Percentiles rank a stretch among this genome's conserved stretches.
Conservation (phyloP, 2,113 vertebrate species). For the Hydrochoerus hydrochaeris region DNA sequence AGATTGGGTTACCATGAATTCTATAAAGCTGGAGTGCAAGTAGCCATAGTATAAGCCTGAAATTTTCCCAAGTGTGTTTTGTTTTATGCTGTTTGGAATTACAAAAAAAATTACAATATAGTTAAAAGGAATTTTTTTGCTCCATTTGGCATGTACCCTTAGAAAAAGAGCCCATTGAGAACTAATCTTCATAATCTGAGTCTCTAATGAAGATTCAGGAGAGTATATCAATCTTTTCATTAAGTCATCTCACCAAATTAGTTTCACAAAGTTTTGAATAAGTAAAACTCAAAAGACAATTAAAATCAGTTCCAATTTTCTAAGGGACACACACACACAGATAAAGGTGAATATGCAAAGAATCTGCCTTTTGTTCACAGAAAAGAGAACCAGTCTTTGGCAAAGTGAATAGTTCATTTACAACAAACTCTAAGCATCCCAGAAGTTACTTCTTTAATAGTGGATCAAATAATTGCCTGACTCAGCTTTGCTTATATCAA, state of each 20-base stretch:
- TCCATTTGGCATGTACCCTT: background rate
- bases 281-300: background rate
- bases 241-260: conserved; percentile 3
- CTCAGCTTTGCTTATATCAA: background rate
- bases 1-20: background rate
- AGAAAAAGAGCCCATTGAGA: background rate
- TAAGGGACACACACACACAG: background rate
- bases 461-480: background rate
- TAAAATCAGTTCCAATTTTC: background rate
- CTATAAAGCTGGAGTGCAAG: background rate
- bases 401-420: background rate
- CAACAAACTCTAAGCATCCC: background rate
- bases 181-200: background rate
- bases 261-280: background rate
- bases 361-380: background rate
- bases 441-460: background rate
- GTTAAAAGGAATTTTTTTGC: background rate
- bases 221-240: background rate
- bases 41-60: background rate
- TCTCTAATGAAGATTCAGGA: conserved; percentile 4
- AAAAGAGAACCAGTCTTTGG: background rate
- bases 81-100: background rate
- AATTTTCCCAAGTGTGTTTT: background rate
- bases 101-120: background rate
- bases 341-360: background rate